Percentiles rank a stretch among this genome's conserved stretches.
Evolutionary conservation across 2,797 vertebrate species (phyloP).

Genomic region (Perodicticus potto): DNA sequence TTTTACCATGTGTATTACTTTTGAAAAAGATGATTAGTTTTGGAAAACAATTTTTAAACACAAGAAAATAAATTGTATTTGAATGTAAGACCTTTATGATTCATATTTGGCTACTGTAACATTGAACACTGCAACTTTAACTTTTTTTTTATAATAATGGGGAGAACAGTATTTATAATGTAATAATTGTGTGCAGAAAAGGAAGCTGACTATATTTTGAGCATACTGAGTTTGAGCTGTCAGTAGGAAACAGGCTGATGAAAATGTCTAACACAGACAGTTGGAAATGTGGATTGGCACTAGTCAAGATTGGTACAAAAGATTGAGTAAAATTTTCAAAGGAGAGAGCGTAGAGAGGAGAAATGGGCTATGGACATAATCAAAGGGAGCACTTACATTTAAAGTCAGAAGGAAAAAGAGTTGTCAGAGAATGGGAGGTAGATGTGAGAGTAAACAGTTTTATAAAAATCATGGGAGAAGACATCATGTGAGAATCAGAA

Average conservation of each 20-base stretch:
- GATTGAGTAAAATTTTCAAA: background rate
- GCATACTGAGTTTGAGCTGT: slow-evolving; percentile 7
- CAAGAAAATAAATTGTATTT: background rate
- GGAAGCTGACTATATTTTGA: background rate
- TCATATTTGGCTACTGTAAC: slow-evolving; percentile 19
- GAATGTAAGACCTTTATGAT: slow-evolving; percentile 2
- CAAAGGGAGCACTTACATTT: background rate
- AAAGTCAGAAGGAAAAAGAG: slow-evolving; percentile 14
- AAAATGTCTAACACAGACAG: background rate
- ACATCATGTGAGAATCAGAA: background rate
- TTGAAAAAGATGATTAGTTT: background rate
- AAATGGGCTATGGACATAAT: background rate
- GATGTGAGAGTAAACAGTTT: background rate
- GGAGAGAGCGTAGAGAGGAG: background rate
- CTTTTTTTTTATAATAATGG: background rate
- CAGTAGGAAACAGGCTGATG: background rate
- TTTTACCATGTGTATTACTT: background rate
- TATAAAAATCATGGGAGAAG: background rate
- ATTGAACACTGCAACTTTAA: slow-evolving; percentile 3
- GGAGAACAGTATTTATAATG: background rate
- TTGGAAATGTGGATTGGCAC: background rate
- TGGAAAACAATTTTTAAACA: slow-evolving; percentile 16
- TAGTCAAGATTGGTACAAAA: background rate
- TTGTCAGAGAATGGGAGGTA: background rate
- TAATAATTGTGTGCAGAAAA: background rate